Conservation (phyloP, 2,113 vertebrate species). For the Lepus europaeus region DNA sequence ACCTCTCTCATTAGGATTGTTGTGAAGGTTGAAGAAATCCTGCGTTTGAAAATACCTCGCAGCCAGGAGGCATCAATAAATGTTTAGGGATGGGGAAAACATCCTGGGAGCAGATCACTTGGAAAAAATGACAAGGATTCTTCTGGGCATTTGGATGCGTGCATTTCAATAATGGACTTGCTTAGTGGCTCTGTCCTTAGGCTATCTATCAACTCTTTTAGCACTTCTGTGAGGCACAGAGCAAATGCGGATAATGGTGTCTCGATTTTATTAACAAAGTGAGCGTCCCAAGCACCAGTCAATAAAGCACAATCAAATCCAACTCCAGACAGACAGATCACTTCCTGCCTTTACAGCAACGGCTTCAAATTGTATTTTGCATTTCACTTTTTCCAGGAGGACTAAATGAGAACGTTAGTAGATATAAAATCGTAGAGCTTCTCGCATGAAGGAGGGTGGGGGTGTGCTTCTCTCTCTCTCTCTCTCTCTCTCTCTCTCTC, state of each 20-base stretch:
- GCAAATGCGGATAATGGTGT: constrained; percentile 51
- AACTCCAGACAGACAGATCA: background rate
- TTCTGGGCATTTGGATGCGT: constrained; percentile 64
- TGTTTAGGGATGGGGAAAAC: constrained; percentile 8
- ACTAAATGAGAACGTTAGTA: background rate
- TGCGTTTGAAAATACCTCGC: constrained; percentile 35
- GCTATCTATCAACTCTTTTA: constrained; percentile 61
- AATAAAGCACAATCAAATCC: constrained; percentile 26
- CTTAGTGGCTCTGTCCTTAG: constrained; percentile 38
- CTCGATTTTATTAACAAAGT: constrained; percentile 69
- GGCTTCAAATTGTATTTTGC: constrained; percentile 32
- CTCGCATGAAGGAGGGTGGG: background rate
- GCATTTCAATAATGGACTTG: constrained; percentile 61
- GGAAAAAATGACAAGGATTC: constrained; percentile 62
- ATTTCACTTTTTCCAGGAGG: background rate
- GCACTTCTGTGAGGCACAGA: constrained; percentile 52
- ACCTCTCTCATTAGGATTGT: background rate
- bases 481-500: background rate
- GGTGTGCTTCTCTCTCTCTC: background rate
- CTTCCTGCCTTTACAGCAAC: background rate
- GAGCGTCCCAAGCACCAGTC: constrained; percentile 47
- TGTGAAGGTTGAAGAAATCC: constrained; percentile 19
- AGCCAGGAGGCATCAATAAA: constrained; percentile 35
- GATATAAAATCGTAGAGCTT: background rate
- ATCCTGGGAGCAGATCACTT: constrained; percentile 20